Evolutionary conservation across 2,797 vertebrate genomes (phyloP).

Genomic region (Mustela erminea): DNA sequence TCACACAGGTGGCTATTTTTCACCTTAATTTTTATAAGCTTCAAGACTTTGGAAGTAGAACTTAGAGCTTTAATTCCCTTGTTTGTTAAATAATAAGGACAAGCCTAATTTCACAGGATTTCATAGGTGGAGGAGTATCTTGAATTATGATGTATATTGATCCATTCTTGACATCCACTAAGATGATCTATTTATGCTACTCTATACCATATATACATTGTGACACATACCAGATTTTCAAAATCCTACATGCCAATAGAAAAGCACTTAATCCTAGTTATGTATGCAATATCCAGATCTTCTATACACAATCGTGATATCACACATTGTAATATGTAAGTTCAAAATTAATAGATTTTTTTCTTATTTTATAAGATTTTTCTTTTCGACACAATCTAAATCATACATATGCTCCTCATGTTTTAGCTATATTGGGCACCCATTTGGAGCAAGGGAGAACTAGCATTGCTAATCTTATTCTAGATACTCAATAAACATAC

Average conservation of each 20-base stretch:
- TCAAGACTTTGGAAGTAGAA: neutral
- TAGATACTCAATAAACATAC: conserved; percentile 72
- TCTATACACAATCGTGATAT: neutral
- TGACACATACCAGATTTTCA: neutral
- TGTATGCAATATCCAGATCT: neutral
- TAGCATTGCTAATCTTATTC: conserved; percentile 63
- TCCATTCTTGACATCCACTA: neutral
- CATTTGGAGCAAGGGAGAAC: conserved; percentile 39
- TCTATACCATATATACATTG: neutral
- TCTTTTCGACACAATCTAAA: conserved; percentile 13
- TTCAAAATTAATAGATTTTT: neutral
- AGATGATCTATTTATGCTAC: neutral
- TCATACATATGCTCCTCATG: conserved; percentile 37
- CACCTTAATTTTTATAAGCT: neutral
- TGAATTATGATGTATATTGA: neutral
- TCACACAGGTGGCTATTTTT: neutral
- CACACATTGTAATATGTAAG: neutral
- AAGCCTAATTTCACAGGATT: neutral
- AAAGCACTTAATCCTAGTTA: neutral
- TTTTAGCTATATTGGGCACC: neutral
- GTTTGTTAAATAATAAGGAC: neutral
- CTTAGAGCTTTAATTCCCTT: neutral
- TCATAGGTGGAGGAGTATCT: neutral
- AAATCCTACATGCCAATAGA: neutral
- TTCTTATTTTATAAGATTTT: neutral